Conservation (phyloP, 2,888 invertebrate genomes). For the Eilema caniola region DNA sequence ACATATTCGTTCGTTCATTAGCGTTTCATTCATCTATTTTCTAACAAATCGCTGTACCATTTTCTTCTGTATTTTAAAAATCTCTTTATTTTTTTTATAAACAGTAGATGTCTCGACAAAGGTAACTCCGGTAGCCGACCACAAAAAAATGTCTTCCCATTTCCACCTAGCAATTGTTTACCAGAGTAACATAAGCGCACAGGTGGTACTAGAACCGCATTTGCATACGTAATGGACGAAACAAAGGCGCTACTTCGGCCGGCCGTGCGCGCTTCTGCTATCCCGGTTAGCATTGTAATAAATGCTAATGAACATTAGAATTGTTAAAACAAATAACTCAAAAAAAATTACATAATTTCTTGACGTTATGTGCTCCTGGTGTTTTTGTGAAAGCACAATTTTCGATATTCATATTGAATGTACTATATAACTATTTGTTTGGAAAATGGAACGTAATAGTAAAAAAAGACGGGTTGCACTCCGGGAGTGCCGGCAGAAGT, state of each 20-base stretch:
- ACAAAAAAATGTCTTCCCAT: constrained; percentile 62
- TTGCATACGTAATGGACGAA: constrained; percentile 80
- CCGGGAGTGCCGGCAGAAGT: too few relatives aligned
- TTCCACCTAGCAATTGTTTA: constrained; percentile 77
- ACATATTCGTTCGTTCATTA: not conserved
- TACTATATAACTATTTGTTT: not conserved
- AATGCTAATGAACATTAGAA: constrained; percentile 79
- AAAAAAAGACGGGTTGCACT: too few relatives aligned
- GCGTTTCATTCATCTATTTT: constrained; percentile 7
- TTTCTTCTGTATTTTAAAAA: constrained; percentile 38
- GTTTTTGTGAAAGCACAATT: constrained; percentile 12
- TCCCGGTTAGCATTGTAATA: constrained; percentile 77
- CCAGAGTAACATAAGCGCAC: constrained; percentile 77
- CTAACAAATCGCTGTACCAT: constrained; percentile 38
- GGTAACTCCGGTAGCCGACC: constrained; percentile 62
- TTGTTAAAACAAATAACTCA: constrained; percentile 66
- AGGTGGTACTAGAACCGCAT: constrained; percentile 71
- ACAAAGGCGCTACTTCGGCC: constrained; percentile 76
- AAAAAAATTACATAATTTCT: constrained; percentile 41
- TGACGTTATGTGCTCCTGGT: constrained; percentile 42
- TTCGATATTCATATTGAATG: constrained; percentile 2
- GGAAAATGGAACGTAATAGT: too few relatives aligned
- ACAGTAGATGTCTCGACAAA: constrained; percentile 51
- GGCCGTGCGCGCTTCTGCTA: constrained; percentile 73
- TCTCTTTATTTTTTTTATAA: constrained; percentile 35